These are phyloP conservation scores for Abrostola triplasia DNA, from an alignment of 2,888 invertebrate species.

Conservation along the genomic window DNA sequence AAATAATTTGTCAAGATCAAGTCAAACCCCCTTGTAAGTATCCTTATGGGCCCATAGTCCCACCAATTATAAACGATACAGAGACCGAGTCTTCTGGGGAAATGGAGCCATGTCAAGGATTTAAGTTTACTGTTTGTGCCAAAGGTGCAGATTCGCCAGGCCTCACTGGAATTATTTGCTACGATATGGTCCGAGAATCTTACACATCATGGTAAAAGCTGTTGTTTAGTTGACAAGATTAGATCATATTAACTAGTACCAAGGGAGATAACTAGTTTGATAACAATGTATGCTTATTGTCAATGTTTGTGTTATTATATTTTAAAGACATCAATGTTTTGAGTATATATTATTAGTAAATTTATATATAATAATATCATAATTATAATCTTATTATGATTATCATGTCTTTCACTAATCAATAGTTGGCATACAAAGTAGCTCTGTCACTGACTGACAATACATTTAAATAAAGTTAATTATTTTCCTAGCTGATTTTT, in stretches of 20 bases:
- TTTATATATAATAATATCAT: conserved; percentile 14
- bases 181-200: conserved; percentile 41
- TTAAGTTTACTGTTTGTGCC: conserved; percentile 60
- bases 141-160: conserved; percentile 62
- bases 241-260: no score
- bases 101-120: conserved; percentile 39
- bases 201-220: conserved; percentile 2
- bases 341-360: conserved; percentile 18
- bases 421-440: no score
- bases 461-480: no score
- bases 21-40: background rate
- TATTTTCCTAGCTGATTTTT: background rate
- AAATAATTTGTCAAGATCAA: no score
- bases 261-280: no score
- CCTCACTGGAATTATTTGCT: conserved; percentile 59
- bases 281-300: background rate
- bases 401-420: no score
- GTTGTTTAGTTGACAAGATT: background rate
- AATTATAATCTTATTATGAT: no score
- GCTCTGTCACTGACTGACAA: no score
- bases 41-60: conserved; percentile 3
- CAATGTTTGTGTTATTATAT: conserved; percentile 3
- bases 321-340: no score
- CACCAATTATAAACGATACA: background rate
- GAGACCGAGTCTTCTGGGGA: conserved; percentile 1